phyloP scores from a whole-genome alignment of 2,797 vertebrate genomes.

The Tinamus major region DNA sequence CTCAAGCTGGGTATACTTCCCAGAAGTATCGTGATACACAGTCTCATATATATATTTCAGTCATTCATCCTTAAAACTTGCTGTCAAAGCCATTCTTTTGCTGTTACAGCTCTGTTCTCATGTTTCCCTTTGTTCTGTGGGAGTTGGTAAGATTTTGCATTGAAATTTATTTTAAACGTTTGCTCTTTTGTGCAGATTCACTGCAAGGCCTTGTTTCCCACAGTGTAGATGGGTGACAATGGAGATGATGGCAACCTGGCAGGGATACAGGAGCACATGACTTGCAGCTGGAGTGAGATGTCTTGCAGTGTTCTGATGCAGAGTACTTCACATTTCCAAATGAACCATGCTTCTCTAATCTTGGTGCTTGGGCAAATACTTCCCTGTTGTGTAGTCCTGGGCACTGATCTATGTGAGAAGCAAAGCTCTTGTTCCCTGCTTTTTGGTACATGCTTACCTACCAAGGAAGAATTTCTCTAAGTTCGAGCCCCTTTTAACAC shows the following conservation, averaged over 20 bases:
- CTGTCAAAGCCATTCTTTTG: conserved; percentile 62
- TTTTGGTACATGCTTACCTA: not conserved
- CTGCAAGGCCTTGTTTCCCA: conserved; percentile 45
- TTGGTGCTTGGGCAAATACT: conserved; percentile 39
- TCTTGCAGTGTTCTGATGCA: conserved; percentile 31
- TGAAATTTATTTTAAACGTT: conserved; percentile 63
- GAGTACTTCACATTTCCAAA: conserved; percentile 27
- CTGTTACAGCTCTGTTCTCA: conserved; percentile 48
- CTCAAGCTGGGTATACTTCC: conserved; percentile 4
- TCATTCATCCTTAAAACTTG: conserved; percentile 47
- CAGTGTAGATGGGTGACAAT: conserved; percentile 54
- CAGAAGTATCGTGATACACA: conserved; percentile 4
- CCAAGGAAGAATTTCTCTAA: not conserved
- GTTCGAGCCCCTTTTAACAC: not conserved
- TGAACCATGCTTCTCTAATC: conserved; percentile 32
- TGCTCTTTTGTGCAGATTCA: conserved; percentile 62
- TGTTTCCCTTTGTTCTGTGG: conserved; percentile 67
- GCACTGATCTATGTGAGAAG: conserved; percentile 28
- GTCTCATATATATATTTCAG: conserved; percentile 35
- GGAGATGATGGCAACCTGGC: conserved; percentile 62
- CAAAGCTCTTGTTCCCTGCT: not conserved
- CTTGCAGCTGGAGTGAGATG: conserved; percentile 60
- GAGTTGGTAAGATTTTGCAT: conserved; percentile 66
- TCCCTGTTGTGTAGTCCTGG: not conserved
- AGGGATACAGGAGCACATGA: conserved; percentile 69